phyloP scores from a whole-genome alignment of 2,113 vertebrate genomes.

The Halichoeres trimaculatus region DNA sequence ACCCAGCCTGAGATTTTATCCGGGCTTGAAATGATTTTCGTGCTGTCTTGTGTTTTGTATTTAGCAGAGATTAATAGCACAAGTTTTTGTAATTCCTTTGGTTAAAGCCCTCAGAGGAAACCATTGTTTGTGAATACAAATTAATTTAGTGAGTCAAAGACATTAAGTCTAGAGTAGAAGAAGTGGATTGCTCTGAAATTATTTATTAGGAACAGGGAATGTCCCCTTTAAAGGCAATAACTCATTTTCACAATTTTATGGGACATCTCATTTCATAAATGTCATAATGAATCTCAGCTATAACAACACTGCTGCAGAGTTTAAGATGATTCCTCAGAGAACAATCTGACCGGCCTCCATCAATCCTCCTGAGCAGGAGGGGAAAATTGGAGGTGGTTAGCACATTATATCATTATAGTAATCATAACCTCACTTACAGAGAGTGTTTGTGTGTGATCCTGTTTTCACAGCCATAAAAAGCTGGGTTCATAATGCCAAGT shows the following conservation, averaged over 20 bases:
- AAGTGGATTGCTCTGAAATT: constrained; percentile 54
- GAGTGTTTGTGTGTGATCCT: constrained; percentile 53
- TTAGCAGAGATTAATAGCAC: constrained; percentile 62
- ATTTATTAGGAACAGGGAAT: constrained; percentile 68
- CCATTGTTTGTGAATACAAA: constrained; percentile 63
- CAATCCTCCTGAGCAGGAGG: constrained; percentile 57
- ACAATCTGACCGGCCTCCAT: constrained; percentile 61
- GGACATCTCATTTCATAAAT: constrained; percentile 60
- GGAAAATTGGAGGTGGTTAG: constrained; percentile 65
- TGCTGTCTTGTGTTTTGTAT: constrained; percentile 52
- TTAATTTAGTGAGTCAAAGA: constrained; percentile 54
- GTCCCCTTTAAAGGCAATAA: constrained; percentile 44
- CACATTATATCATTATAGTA: constrained; percentile 72
- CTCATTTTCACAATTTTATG: constrained; percentile 67
- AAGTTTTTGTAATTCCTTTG: constrained; percentile 59
- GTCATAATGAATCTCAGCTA: constrained; percentile 70
- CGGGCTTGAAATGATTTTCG: constrained; percentile 52
- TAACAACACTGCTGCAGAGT: constrained; percentile 60
- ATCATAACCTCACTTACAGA: constrained; percentile 61
- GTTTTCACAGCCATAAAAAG: constrained; percentile 41
- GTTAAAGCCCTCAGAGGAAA: constrained; percentile 53
- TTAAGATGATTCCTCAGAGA: constrained; percentile 55
- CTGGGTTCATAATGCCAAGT: constrained; percentile 17
- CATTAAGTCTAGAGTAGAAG: constrained; percentile 44
- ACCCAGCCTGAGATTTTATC: constrained; percentile 46